Evolutionary conservation across 2,797 vertebrate genomes (phyloP).

Genomic region (Acrossocheilus wenchowensis): DNA sequence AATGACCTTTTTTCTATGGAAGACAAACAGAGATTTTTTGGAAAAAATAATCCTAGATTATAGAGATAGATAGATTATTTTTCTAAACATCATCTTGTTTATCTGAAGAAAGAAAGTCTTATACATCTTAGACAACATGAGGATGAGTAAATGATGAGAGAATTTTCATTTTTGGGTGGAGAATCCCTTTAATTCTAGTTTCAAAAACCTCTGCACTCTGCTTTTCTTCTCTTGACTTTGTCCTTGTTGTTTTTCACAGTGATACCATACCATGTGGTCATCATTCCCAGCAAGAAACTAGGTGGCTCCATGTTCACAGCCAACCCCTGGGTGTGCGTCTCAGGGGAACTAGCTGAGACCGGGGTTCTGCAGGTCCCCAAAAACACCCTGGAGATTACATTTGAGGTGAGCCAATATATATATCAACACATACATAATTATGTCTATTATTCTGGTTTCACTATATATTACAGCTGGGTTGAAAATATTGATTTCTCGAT

Average conservation of each 20-base stretch:
- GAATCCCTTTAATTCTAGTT: not conserved
- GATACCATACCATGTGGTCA: slow-evolving; percentile 97
- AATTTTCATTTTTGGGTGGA: not conserved
- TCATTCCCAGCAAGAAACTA: slow-evolving; percentile 95
- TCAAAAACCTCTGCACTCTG: not conserved
- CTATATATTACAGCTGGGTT: not conserved
- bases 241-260: slow-evolving; percentile 76
- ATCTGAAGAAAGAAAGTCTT: not conserved
- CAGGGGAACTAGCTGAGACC: slow-evolving; percentile 95
- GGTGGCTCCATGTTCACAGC: slow-evolving; percentile 99
- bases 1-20: not conserved
- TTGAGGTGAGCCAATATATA: slow-evolving; percentile 84
- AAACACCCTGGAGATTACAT: slow-evolving; percentile 95
- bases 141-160: not conserved
- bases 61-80: no score
- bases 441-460: not conserved
- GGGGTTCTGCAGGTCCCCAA: slow-evolving; percentile 95
- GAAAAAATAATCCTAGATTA: no score
- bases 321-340: slow-evolving; percentile 98
- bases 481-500: not conserved
- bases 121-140: not conserved
- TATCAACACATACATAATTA: not conserved
- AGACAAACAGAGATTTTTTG: not conserved
- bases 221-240: not conserved
- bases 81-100: not conserved